Percentiles rank a stretch among this genome's conserved stretches.
Evolutionary conservation across 2,888 invertebrate genomes (phyloP).

Genomic region (Drosophila macrothrix): DNA sequence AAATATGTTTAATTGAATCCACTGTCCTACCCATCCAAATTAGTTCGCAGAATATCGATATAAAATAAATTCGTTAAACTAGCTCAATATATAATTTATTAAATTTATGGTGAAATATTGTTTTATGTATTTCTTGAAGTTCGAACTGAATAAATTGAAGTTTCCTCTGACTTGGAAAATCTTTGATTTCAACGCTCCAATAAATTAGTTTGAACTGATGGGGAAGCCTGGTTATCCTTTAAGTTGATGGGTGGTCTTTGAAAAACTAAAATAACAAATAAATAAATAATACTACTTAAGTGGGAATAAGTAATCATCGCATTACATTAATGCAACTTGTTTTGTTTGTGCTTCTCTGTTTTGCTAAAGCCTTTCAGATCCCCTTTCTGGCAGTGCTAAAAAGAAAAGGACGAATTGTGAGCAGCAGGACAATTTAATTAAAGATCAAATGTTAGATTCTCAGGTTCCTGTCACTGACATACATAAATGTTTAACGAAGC

Average conservation of each 20-base stretch:
- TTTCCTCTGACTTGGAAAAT: background rate
- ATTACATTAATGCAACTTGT: too few species aligned
- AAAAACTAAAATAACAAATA: background rate
- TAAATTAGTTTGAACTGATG: background rate
- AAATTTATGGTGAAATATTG: too few species aligned
- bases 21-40: background rate
- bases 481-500: slow-evolving; percentile 79
- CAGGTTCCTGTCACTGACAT: slow-evolving; percentile 24
- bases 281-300: background rate
- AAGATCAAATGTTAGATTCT: slow-evolving; percentile 59
- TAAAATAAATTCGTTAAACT: background rate
- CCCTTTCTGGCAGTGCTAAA: slow-evolving; percentile 22
- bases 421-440: slow-evolving; percentile 68
- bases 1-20: background rate
- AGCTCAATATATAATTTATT: background rate
- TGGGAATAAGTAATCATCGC: too few species aligned
- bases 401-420: slow-evolving; percentile 1
- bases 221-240: too few species aligned
- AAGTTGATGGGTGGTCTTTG: background rate
- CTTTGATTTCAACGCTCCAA: background rate
- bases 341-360: background rate
- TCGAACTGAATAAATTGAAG: background rate
- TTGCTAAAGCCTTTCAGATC: background rate
- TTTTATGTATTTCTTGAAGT: background rate
- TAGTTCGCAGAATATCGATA: background rate